Base-by-base conservation (phyloP, 2,797 vertebrate species). In the Lacerta bilineata region DNA sequence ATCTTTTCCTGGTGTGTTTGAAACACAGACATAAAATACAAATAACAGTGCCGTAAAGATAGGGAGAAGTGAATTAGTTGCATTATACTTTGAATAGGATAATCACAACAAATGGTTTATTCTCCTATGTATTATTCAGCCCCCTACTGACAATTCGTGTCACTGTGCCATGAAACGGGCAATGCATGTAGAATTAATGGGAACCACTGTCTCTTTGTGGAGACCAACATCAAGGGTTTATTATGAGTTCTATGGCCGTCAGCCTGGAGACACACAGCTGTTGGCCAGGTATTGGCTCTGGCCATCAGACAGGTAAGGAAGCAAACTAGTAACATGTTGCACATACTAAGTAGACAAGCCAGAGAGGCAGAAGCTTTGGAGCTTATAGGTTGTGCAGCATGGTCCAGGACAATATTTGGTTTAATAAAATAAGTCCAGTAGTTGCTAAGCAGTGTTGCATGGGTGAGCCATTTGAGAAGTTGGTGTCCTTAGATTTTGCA, bases 41-140 rank as follows among this genome's bases (percentile, higher is more conserved):
- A 89, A 76, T 82, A 89, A 68, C 36, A 41, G 7, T n/a, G 27
- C 59, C 8, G 3, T 4, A 76, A 84, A 90, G 87, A 80, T 84
- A 66, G 80, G 43, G 61, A 78, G 4, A 59, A 77, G 9, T 6
- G 1, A 25, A 79, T 72, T 83, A 85, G 80, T 90, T 90, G 50
- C 81, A n/a, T 61, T 87, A 90, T 29, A 59, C 39, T 66, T 83
- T 72, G 75, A 86, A 61, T 50, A 33, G 80, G 80, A 90, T 72
- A 89, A 50, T 87, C 85, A 75, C 39, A 4, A 39, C 17, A 79
- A 66, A 23, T 69, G 8, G 1, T 1, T 83, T 55, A 90, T 76
- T 75, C 18, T 74, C 36, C 46, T 78, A 69, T 69, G 6, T 90
- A 29, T 80, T 83, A 90, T 85, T 88, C 55, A n/a, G 77, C 61